A percentile compares a stretch with the other conserved stretches of the same genome.
These are phyloP conservation scores for Oreocharis arfaki DNA, from an alignment of 2,113 vertebrate genomes.

Conservation along the genomic window DNA sequence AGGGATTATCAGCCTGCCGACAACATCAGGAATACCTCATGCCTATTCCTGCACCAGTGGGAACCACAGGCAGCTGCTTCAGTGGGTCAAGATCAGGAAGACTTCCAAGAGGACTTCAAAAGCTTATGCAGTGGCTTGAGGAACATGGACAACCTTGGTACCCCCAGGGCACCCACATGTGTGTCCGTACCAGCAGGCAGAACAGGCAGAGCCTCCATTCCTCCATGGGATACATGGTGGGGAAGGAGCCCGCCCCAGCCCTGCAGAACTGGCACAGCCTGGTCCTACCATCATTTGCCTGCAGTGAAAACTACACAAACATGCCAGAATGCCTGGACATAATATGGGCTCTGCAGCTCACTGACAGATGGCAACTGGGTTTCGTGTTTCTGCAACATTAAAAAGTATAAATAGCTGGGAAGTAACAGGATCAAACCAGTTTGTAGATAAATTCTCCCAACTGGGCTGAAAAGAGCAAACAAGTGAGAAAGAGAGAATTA, in stretches of 20 bases:
- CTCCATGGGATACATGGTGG: not conserved
- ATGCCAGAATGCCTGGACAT: fast-evolving
- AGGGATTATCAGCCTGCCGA: not conserved
- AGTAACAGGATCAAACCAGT: not conserved
- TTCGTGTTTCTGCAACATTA: not conserved
- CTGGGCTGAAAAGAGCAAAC: not conserved
- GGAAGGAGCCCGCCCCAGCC: not conserved
- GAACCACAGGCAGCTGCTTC: not conserved
- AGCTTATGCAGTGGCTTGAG: not conserved
- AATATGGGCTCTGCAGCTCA: not conserved
- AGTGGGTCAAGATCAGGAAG: not conserved
- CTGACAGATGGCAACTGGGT: not conserved
- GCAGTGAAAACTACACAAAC: not conserved
- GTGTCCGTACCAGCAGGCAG: not conserved
- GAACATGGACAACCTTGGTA: not conserved
- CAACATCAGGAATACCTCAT: fast-evolving
- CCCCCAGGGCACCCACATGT: not conserved
- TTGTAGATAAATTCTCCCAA: not conserved
- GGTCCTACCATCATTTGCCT: not conserved
- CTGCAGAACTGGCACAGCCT: not conserved
- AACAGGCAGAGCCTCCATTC: not conserved
- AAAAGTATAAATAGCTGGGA: not conserved
- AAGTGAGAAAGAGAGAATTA: not conserved
- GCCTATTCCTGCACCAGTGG: not conserved
- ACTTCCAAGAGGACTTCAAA: not conserved